These are phyloP conservation scores for Pemphredon lugubris DNA, from an alignment of 2,888 invertebrate genomes.

Conservation along the genomic window DNA sequence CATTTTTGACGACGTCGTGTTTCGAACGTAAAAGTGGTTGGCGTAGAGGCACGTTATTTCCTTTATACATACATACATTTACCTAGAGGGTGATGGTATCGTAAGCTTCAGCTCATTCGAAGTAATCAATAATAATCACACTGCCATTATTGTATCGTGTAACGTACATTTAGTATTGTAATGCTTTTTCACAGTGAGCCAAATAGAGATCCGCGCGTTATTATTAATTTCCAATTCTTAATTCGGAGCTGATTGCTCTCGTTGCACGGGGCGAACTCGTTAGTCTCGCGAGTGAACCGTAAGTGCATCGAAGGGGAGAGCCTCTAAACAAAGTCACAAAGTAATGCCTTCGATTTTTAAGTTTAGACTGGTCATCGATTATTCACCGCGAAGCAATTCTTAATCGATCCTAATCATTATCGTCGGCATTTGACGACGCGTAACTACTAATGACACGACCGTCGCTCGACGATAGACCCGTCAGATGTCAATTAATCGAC, in stretches of 20 bases:
- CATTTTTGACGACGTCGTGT: too few relatives aligned
- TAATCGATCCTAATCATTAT: background rate
- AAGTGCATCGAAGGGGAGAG: slow-evolving; percentile 11
- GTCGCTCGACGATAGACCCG: too few relatives aligned
- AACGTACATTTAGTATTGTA: slow-evolving; percentile 68
- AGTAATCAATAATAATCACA: slow-evolving; percentile 59
- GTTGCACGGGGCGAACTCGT: slow-evolving; percentile 59
- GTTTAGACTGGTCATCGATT: background rate
- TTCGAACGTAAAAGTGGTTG: slow-evolving; percentile 1
- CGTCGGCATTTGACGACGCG: too few relatives aligned
- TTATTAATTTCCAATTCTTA: slow-evolving; percentile 57
- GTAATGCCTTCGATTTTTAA: background rate
- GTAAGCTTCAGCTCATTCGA: slow-evolving; percentile 58
- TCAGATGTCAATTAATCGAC: background rate
- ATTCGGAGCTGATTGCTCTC: slow-evolving; percentile 55
- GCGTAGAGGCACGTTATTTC: slow-evolving; percentile 31
- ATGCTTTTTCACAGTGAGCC: slow-evolving; percentile 78
- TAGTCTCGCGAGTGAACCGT: slow-evolving; percentile 12
- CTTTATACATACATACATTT: too few relatives aligned
- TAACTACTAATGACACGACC: too few relatives aligned
- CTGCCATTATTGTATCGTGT: slow-evolving; percentile 60
- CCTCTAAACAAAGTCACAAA: background rate
- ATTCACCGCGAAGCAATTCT: background rate
- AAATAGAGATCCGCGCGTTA: slow-evolving; percentile 71
- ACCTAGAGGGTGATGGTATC: slow-evolving; percentile 62